Evolutionary conservation across 2,113 vertebrate species (phyloP), one percentile per base, ranked within the genome.

Genomic region (Motacilla alba): DNA sequence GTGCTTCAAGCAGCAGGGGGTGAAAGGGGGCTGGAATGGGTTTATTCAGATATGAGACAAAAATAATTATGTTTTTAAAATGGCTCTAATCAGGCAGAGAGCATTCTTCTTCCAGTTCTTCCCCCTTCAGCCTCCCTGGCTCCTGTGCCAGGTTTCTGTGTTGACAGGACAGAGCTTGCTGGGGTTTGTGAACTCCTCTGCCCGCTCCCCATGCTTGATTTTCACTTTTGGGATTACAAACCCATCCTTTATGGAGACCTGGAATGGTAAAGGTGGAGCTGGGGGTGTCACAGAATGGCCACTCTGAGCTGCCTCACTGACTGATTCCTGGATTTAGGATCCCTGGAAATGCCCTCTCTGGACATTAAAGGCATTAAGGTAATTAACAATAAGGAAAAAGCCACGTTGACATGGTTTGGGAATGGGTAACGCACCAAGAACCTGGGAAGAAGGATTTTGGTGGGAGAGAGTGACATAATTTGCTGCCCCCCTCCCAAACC

Each of bases 41-140:
- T 83, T 93, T 91, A 90, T 95, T 95, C 72, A 94, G 63, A 79
- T 93, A 60, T 50, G 64, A 2, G 28, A 70, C 4, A 15, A 67
- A 92, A 75, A 56, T 33, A 87, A 60, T 49, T 47, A 1, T 64
- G 87, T 63, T 64, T 20, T 1, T 39, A 33, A 88, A 79, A 79
- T 30, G 31, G 27, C 47, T 90, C 15, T 58, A 26, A 76, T 68
- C 60, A 44, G 2, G 2, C 2, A 5, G 46, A 58, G 44, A 58
- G 39, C 8, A 2, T 16, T 78, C 62, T 46, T 64, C 47, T 46
- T 52, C 30, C 31, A 76, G 15, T 35, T 66, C 7, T 55, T 59
- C 28, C 31, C 22, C 11, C 4, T 67, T 58, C 77, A 56, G 35
- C 35, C 21, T 75, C 63, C 27, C n/a, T 43, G 81, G 52, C 44